These are phyloP conservation scores for Burhinus bistriatus DNA, from an alignment of 2,113 vertebrate species.

Conservation along the genomic window DNA sequence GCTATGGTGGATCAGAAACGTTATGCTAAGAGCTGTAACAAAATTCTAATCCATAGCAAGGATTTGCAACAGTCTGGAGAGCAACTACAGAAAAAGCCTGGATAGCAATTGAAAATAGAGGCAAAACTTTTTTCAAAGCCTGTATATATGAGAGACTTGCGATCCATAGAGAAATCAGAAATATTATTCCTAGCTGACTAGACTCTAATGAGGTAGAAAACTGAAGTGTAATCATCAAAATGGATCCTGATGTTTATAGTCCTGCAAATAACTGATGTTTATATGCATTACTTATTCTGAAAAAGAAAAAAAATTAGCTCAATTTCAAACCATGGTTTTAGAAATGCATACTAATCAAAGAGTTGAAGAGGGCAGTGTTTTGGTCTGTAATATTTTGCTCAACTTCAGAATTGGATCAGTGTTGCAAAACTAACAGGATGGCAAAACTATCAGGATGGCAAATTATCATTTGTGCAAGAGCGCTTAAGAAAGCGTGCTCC, in stretches of 20 bases:
- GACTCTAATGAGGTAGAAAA: neutral
- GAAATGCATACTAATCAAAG: neutral
- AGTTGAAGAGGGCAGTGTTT: neutral
- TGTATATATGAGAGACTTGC: neutral
- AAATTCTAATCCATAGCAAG: neutral
- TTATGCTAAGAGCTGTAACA: neutral
- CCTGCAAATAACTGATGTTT: neutral
- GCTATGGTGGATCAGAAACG: neutral
- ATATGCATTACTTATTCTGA: neutral
- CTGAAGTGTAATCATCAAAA: neutral
- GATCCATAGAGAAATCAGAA: neutral
- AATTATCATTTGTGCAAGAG: neutral
- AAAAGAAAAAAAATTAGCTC: neutral
- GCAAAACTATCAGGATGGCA: neutral
- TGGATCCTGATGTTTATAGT: neutral
- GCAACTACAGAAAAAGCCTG: neutral
- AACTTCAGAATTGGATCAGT: neutral
- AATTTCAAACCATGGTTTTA: neutral
- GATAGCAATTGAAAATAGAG: neutral
- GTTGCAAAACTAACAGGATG: neutral
- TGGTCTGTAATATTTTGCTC: neutral
- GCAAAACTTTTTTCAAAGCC: neutral
- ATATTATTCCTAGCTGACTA: neutral
- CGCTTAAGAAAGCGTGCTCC: neutral
- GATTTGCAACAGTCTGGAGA: neutral